phyloP scores from a whole-genome alignment of 2,113 vertebrate genomes.

The Cyphomyrus plagiostoma region DNA sequence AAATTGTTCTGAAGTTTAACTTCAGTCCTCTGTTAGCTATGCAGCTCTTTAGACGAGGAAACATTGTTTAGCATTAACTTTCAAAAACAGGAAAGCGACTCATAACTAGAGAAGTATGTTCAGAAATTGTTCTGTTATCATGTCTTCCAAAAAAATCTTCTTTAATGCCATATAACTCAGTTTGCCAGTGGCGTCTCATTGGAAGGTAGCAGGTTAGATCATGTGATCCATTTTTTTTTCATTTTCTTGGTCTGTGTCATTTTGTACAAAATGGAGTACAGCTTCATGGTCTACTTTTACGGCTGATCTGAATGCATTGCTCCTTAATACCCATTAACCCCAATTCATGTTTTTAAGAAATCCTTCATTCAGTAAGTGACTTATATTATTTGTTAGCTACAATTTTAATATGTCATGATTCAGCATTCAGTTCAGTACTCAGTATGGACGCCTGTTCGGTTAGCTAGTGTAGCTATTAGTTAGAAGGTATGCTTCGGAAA shows the following conservation, averaged over 20 bases:
- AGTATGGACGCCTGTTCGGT: neutral
- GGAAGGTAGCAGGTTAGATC: neutral
- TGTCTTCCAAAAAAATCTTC: neutral
- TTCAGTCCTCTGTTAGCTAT: neutral
- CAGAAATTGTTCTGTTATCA: neutral
- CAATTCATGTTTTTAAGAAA: neutral
- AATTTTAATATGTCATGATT: neutral
- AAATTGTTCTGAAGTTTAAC: neutral
- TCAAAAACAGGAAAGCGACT: neutral
- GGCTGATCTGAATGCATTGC: neutral
- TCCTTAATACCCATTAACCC: neutral
- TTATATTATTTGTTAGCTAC: neutral
- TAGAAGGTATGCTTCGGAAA: slow-evolving; percentile 41
- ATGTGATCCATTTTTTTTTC: neutral
- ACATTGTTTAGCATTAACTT: slow-evolving; percentile 6
- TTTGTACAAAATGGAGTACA: neutral
- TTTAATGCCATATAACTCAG: neutral
- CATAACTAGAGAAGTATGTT: neutral
- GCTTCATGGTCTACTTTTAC: neutral
- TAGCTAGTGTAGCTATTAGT: slow-evolving; percentile 21
- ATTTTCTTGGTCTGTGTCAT: neutral
- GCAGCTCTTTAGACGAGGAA: neutral
- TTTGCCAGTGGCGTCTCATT: neutral
- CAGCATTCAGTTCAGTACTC: neutral
- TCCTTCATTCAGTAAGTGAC: neutral